Conservation (phyloP, 2,888 invertebrate species). For the Agrypnus murinus region DNA sequence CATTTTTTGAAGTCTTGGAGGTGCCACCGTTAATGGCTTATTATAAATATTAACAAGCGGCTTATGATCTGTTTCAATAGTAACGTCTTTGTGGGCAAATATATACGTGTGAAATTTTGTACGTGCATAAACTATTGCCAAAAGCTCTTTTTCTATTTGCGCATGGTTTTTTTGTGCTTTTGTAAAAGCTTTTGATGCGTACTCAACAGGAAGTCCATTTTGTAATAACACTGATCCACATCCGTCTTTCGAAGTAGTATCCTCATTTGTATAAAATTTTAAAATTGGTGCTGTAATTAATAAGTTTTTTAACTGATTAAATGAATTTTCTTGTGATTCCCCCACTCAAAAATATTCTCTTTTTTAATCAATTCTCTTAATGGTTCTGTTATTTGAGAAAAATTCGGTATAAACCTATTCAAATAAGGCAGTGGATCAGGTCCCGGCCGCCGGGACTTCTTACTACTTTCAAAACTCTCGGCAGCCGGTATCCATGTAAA, state of each 20-base stretch:
- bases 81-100: conserved; percentile 52
- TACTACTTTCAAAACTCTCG: too few species aligned
- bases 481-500: too few species aligned
- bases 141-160: conserved; percentile 22
- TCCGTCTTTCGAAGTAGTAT: too few species aligned
- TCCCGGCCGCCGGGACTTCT: too few species aligned
- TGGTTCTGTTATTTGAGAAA: conserved; percentile 11
- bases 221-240: too few species aligned
- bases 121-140: neutral
- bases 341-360: conserved; percentile 16
- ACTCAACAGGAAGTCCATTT: neutral
- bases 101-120: conserved; percentile 44
- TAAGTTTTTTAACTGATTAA: conserved; percentile 49
- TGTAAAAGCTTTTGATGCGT: conserved; percentile 25
- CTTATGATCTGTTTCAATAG: conserved; percentile 56
- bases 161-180: conserved; percentile 3
- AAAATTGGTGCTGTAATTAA: conserved; percentile 40
- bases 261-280: too few species aligned
- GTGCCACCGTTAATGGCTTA: conserved; percentile 41
- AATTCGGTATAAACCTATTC: conserved; percentile 25
- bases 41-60: conserved; percentile 43
- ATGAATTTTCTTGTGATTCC: conserved; percentile 30
- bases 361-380: conserved; percentile 20
- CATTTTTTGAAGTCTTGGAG: conserved; percentile 50
- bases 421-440: too few species aligned